These are phyloP conservation scores for Catajapyx aquilonaris DNA, from an alignment of 1,140 invertebrate species.

Conservation along the genomic window DNA sequence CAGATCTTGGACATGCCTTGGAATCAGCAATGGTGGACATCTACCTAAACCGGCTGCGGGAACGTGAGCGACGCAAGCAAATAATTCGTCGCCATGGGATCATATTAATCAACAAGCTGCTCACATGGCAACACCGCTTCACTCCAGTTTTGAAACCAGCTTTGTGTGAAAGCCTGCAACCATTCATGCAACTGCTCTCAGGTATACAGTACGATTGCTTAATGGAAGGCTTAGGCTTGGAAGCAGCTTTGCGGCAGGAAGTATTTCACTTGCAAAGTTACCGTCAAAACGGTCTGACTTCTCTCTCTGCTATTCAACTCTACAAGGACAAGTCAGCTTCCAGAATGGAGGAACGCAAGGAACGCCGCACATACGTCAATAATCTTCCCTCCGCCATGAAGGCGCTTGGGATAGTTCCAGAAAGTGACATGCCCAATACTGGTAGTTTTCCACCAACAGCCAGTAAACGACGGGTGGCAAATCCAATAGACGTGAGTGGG, in stretches of 20 bases:
- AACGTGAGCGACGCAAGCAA: conserved; percentile 42
- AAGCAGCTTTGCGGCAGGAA: conserved; percentile 39
- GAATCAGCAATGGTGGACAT: conserved; percentile 41
- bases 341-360: conserved; percentile 32
- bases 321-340: conserved; percentile 40
- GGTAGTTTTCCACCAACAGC: conserved; percentile 7
- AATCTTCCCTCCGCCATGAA: conserved; percentile 16
- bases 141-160: conserved; percentile 35
- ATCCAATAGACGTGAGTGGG: conserved; percentile 50
- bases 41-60: conserved; percentile 46
- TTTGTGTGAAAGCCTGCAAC: conserved; percentile 32
- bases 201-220: conserved; percentile 54
- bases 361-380: conserved; percentile 24
- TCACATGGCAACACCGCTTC: conserved; percentile 37
- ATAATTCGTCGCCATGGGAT: conserved; percentile 60
- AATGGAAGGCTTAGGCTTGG: conserved; percentile 47
- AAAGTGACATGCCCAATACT: background rate
- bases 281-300: conserved; percentile 44
- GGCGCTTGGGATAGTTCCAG: background rate
- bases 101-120: conserved; percentile 41
- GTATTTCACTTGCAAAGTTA: conserved; percentile 39
- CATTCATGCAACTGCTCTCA: conserved; percentile 48
- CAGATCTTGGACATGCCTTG: conserved; percentile 29
- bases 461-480: conserved; percentile 20
- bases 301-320: conserved; percentile 36